Evolutionary conservation across 2,113 vertebrate species (phyloP).

Genomic region (Charina bottae): DNA sequence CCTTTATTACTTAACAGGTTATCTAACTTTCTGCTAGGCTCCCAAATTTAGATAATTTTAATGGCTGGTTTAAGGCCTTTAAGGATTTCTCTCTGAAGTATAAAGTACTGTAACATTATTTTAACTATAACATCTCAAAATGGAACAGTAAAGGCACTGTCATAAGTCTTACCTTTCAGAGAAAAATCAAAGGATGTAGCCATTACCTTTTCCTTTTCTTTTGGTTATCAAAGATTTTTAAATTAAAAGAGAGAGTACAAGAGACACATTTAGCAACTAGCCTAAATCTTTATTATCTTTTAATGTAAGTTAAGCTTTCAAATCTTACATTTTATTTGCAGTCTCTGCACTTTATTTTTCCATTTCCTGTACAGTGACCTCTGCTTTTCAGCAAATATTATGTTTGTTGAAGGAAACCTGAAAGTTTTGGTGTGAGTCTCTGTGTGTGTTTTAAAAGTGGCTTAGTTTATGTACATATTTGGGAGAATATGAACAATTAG

Average conservation of each 20-base stretch:
- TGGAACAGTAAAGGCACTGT: background rate
- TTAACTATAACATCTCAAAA: constrained; percentile 4
- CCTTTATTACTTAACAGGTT: background rate
- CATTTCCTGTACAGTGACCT: background rate
- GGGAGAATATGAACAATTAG: background rate
- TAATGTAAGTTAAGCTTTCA: background rate
- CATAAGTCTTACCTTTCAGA: background rate
- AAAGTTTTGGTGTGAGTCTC: background rate
- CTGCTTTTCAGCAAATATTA: background rate
- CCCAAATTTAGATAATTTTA: background rate
- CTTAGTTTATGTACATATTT: background rate
- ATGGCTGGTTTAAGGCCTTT: background rate
- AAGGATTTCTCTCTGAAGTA: background rate
- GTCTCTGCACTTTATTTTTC: background rate
- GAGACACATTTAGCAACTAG: background rate
- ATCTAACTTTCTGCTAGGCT: background rate
- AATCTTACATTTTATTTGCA: background rate
- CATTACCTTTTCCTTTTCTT: background rate
- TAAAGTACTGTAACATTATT: background rate
- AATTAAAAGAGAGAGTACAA: background rate
- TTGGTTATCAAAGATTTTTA: constrained; percentile 7
- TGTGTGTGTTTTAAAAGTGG: background rate
- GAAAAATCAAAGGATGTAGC: background rate
- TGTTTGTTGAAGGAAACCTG: background rate
- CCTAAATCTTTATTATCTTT: accelerated